phyloP scores from a whole-genome alignment of 2,797 vertebrate genomes.

The Pseudocheirus occidentalis region DNA sequence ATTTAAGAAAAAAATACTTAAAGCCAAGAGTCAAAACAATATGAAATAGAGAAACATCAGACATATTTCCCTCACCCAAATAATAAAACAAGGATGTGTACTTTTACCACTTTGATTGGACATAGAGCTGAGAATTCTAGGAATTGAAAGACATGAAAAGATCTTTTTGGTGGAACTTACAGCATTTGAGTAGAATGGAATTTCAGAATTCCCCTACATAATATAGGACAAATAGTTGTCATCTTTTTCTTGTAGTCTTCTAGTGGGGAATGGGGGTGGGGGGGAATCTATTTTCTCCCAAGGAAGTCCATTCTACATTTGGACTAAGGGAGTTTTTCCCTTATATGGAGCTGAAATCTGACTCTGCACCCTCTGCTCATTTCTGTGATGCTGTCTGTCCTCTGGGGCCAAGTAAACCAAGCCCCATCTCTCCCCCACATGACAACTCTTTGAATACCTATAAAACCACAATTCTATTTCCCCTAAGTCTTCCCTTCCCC shows the following conservation, averaged over 20 bases:
- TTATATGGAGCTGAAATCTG: not conserved
- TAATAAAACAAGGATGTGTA: not conserved
- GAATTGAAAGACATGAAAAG: not conserved
- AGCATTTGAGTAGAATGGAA: not conserved
- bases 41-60: not conserved
- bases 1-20: not conserved
- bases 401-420: not conserved
- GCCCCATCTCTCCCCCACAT: not conserved
- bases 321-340: not conserved
- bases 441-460: not conserved
- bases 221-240: not conserved
- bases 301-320: not conserved
- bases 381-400: not conserved
- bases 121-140: not conserved
- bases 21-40: not conserved
- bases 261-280: not conserved
- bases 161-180: not conserved
- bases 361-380: not conserved
- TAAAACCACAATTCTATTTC: not conserved
- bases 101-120: not conserved
- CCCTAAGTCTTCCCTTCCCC: not conserved
- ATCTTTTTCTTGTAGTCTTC: not conserved
- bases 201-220: not conserved
- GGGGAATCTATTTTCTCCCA: no score
- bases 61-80: not conserved